Base-by-base conservation (phyloP, 2,797 vertebrate species). In the Chromis chromis region DNA sequence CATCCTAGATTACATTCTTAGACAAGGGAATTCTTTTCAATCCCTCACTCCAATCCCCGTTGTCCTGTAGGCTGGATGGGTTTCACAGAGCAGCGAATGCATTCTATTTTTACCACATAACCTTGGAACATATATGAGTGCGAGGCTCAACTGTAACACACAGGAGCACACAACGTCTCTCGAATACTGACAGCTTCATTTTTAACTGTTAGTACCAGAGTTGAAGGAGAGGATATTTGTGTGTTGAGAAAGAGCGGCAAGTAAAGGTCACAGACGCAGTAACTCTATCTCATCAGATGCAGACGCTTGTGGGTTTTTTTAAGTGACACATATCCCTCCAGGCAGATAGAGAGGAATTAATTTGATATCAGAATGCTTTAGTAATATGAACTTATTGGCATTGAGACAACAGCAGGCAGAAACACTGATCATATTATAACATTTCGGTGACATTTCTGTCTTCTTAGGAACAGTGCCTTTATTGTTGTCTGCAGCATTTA, bases 1-100 rank as follows among this genome's bases (percentile, higher is more conserved):
- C 63, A 65, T 63, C 65, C 48, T 63, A 55, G 71, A 85, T 76
- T 65, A 55, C 39, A 76, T 71, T 81, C 79, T 83, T 73, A 70
- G 79, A 49, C 63, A 22, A 81, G 58, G 78, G 76, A 81, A 70
- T 81, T 77, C 65, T 75, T 81, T 25, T 71, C 24, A 14, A 46
- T 62, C 65, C 65, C 67, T 72, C 66, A 5, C 61, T 78, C 13
- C 8, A 17, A 50, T 74, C 50, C 70, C 31, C 66, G 67, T 70
- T 70, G 40, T 69, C 73, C 56, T 61, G 65, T 21, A 33, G 44
- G 24, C 65, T 68, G 60, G 70, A 89, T 88, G 71, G 28, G 17
- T 89, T 91, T 88, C 58, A 56, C 90, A 90, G 86, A 76, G 65
- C 24, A 63, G 36, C 25, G 39, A 58, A 78, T 60, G 33, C 42